A percentile compares a stretch with the other conserved stretches of the same genome.
Conservation (phyloP, 1,140 invertebrate species). For the Pogonomyrmex californicus region DNA sequence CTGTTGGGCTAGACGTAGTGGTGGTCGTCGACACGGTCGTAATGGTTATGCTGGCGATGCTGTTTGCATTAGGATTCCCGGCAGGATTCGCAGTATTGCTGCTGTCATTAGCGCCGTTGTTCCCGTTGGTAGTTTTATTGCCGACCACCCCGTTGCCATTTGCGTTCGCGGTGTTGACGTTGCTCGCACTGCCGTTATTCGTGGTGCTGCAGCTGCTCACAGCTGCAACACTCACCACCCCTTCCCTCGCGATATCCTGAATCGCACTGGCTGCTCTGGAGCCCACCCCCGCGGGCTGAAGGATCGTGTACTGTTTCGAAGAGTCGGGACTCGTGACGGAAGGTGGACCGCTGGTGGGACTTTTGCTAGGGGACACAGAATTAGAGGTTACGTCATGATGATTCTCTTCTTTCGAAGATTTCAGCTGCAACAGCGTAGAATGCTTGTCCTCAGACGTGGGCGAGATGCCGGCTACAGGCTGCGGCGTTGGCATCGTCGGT, state of each 20-base stretch:
- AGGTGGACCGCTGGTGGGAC: conserved; percentile 70
- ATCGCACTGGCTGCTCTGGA: conserved; percentile 92
- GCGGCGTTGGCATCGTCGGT: conserved; percentile 82
- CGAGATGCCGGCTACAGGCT: conserved; percentile 80
- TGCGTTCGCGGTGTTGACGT: conserved; percentile 63
- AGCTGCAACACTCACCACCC: conserved; percentile 89
- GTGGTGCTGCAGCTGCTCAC: conserved; percentile 87
- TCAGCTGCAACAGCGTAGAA: conserved; percentile 84
- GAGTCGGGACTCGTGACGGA: conserved; percentile 87
- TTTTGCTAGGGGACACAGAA: conserved; percentile 70
- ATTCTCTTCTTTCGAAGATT: conserved; percentile 85
- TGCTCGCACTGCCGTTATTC: conserved; percentile 71
- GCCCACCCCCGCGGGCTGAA: conserved; percentile 92
- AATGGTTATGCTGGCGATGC: conserved; percentile 76
- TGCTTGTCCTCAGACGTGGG: conserved; percentile 85
- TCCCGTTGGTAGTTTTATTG: conserved; percentile 62
- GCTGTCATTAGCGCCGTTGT: conserved; percentile 60
- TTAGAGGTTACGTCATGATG: conserved; percentile 74
- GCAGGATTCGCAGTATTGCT: conserved; percentile 44
- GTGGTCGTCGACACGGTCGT: conserved; percentile 83
- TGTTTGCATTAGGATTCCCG: conserved; percentile 74
- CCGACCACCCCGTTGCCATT: conserved; percentile 65
- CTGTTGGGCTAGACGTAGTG: conserved; percentile 78
- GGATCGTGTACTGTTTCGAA: conserved; percentile 93
- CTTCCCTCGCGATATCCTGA: conserved; percentile 91